These are phyloP conservation scores for Orius insidiosus DNA, from an alignment of 1,140 invertebrate species.

Conservation along the genomic window DNA sequence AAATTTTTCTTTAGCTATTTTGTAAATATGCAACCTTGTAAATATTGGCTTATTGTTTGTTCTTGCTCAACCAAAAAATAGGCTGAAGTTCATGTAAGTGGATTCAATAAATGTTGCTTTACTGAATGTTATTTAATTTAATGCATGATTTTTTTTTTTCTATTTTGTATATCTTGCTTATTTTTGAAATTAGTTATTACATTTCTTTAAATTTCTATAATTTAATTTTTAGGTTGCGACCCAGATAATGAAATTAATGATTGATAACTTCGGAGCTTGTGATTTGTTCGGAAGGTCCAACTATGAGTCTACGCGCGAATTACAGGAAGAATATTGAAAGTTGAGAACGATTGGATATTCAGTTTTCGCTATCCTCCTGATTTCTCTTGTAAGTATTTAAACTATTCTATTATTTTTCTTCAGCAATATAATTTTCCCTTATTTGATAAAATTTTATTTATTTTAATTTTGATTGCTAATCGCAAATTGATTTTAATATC, in stretches of 20 bases:
- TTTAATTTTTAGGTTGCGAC: constrained; percentile 55
- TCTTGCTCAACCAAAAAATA: constrained; percentile 24
- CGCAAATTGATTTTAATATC: too few relatives aligned
- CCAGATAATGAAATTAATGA: constrained; percentile 84
- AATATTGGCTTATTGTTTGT: constrained; percentile 25
- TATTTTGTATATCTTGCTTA: constrained; percentile 9
- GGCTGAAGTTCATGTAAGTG: constrained; percentile 36
- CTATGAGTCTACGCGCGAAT: constrained; percentile 92
- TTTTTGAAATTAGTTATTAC: too few relatives aligned
- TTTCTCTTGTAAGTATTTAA: constrained; percentile 47
- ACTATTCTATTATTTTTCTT: too few relatives aligned
- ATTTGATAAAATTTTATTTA: too few relatives aligned
- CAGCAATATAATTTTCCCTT: too few relatives aligned
- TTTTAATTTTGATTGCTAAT: too few relatives aligned
- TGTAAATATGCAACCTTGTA: constrained; percentile 22
- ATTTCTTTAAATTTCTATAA: neutral
- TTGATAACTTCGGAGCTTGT: constrained; percentile 89
- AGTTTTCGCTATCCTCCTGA: constrained; percentile 81
- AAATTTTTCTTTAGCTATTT: constrained; percentile 3
- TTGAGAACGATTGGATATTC: constrained; percentile 88
- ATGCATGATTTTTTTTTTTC: constrained; percentile 1
- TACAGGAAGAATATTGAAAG: constrained; percentile 77
- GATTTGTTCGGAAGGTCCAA: constrained; percentile 90
- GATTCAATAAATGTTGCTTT: constrained; percentile 3
- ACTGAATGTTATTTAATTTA: constrained; percentile 9